A percentile compares a stretch with the other conserved stretches of the same genome.
phyloP scores from a whole-genome alignment of 2,888 invertebrate genomes.

The Dryobotodes eremita region DNA sequence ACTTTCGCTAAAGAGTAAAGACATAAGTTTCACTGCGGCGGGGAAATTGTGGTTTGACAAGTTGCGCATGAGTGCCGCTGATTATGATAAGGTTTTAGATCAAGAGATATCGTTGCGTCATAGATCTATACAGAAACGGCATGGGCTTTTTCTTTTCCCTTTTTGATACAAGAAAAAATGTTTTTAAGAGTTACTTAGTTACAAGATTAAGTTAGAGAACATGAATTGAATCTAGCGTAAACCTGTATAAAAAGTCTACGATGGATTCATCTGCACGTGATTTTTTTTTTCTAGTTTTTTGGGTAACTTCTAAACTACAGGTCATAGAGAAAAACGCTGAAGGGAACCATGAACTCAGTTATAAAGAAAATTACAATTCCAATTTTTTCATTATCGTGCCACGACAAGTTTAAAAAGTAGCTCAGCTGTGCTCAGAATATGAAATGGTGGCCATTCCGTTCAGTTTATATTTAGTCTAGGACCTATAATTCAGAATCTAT shows the following conservation, averaged over 20 bases:
- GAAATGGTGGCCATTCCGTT: not conserved
- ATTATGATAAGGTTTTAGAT: constrained; percentile 67
- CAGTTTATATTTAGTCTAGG: not conserved
- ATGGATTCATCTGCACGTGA: too few species aligned
- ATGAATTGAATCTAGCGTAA: not conserved
- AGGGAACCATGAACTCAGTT: not conserved
- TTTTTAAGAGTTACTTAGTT: not conserved
- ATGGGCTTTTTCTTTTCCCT: constrained; percentile 22
- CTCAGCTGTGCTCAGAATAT: not conserved
- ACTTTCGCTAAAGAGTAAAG: constrained; percentile 83
- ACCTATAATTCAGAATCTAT: not conserved
- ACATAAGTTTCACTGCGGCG: constrained; percentile 68
- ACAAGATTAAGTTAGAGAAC: not conserved
- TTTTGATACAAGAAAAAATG: not conserved
- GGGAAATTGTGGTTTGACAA: constrained; percentile 70
- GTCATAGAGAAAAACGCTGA: not conserved
- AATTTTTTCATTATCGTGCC: too few species aligned
- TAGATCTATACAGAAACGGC: constrained; percentile 31
- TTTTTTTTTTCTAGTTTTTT: not conserved
- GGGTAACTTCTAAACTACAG: not conserved
- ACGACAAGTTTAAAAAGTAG: not conserved
- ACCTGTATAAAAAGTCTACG: too few species aligned
- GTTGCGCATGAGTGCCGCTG: constrained; percentile 61
- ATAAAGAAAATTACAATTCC: not conserved
- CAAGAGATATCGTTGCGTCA: constrained; percentile 65